A percentile compares a stretch with the other conserved stretches of the same genome.
phyloP scores from a whole-genome alignment of 2,113 vertebrate species.

The Scalopus aquaticus region DNA sequence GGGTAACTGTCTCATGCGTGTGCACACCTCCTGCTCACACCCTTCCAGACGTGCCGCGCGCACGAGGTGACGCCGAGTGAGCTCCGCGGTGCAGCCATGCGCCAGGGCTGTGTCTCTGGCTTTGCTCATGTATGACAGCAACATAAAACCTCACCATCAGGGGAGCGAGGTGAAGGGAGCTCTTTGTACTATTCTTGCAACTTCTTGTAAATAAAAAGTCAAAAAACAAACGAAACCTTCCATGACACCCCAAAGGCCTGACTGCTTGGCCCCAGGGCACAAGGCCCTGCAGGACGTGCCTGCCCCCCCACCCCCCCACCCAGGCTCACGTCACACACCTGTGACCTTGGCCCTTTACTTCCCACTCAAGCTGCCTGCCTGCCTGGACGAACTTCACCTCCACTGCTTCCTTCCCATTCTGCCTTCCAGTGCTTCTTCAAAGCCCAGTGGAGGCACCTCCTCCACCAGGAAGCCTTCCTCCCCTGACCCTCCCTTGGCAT shows the following conservation, averaged over 20 bases:
- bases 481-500: not conserved
- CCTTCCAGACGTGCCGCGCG: not conserved
- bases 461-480: not conserved
- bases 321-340: not conserved
- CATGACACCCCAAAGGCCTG: not conserved
- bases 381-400: not conserved
- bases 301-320: not conserved
- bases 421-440: not conserved
- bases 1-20: not conserved
- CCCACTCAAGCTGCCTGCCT: not conserved
- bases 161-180: not conserved
- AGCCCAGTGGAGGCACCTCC: not conserved
- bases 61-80: not conserved
- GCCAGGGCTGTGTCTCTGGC: not conserved
- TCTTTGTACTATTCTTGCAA: conserved; percentile 32
- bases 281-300: not conserved
- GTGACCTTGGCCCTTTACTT: not conserved
- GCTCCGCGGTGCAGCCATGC: too few relatives aligned
- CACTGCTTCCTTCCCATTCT: not conserved
- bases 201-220: conserved; percentile 41
- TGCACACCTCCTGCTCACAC: not conserved
- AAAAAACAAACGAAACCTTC: conserved; percentile 30
- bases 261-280: not conserved
- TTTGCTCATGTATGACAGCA: not conserved
- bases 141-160: not conserved